Percentiles rank a stretch among this genome's conserved stretches.
These are phyloP conservation scores for Poeciliopsis retropinna DNA, from an alignment of 2,113 vertebrate genomes.

Conservation along the genomic window DNA sequence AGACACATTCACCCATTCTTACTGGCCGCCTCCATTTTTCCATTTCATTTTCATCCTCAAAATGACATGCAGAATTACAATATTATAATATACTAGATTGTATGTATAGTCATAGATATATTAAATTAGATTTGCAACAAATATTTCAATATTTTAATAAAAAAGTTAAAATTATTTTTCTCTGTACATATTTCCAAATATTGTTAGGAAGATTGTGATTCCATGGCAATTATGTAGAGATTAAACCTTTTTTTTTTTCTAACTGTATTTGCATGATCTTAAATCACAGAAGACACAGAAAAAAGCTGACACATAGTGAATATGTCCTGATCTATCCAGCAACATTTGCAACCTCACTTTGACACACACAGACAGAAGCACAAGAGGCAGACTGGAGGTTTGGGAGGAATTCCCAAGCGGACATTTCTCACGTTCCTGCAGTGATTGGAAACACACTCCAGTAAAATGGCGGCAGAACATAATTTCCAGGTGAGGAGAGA, in stretches of 20 bases:
- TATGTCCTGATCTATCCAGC: no score
- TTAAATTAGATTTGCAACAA: no score
- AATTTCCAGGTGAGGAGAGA: conserved; percentile 99
- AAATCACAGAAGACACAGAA: background rate
- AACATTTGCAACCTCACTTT: background rate
- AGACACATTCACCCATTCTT: conserved; percentile 20
- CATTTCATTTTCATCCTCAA: background rate
- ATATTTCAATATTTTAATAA: no score
- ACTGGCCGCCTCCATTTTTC: conserved; percentile 1
- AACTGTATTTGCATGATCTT: no score
- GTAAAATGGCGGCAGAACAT: conserved; percentile 84
- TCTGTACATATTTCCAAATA: no score
- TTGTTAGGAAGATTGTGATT: no score
- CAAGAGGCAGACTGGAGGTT: conserved; percentile 71
- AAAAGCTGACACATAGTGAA: background rate
- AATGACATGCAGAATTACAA: background rate
- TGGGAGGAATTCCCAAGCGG: conserved; percentile 77
- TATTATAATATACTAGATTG: no score
- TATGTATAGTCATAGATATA: no score
- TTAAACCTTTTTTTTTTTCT: no score
- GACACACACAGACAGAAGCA: conserved; percentile 20
- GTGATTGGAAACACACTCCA: conserved; percentile 84
- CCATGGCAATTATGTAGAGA: no score
- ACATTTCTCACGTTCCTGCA: conserved; percentile 91
- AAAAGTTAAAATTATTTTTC: no score